These are phyloP conservation scores for Drosophila atripex DNA, from an alignment of 2,888 invertebrate species.

Conservation along the genomic window DNA sequence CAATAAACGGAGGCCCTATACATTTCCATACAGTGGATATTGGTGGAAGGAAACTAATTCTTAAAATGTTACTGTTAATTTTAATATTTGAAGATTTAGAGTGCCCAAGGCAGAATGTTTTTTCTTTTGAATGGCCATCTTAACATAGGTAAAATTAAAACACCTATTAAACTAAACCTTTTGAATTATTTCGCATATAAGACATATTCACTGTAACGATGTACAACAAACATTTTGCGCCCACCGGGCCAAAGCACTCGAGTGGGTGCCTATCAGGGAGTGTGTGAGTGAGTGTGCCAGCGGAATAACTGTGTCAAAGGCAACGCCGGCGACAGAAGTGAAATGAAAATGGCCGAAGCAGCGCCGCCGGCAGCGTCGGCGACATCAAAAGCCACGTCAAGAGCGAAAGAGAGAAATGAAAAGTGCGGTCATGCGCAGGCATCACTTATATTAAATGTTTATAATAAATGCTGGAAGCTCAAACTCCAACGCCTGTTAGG, in stretches of 20 bases:
- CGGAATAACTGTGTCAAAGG: slow-evolving; percentile 72
- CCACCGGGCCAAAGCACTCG: slow-evolving; percentile 49
- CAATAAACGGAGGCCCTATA: slow-evolving; percentile 14
- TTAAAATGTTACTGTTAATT: too few relatives aligned
- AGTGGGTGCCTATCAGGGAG: slow-evolving; percentile 5
- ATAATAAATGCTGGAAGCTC: slow-evolving; percentile 27
- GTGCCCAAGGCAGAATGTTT: not conserved
- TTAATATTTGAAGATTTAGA: not conserved
- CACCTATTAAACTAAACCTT: not conserved
- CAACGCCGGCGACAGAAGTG: slow-evolving; percentile 58
- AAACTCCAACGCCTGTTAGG: slow-evolving; percentile 14
- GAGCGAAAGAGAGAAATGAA: slow-evolving; percentile 21
- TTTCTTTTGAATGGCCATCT: not conserved
- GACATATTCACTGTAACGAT: not conserved
- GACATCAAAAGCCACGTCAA: slow-evolving; percentile 48
- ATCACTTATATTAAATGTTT: slow-evolving; percentile 25
- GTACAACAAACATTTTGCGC: slow-evolving; percentile 32
- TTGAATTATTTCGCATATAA: not conserved
- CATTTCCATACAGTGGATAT: slow-evolving; percentile 12
- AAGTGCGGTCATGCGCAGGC: slow-evolving; percentile 41
- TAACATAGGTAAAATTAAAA: too few relatives aligned
- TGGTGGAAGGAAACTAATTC: not conserved
- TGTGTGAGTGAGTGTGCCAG: slow-evolving; percentile 17
- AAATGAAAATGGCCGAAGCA: slow-evolving; percentile 68
- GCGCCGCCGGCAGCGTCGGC: slow-evolving; percentile 51